A percentile compares a stretch with the other conserved stretches of the same genome.
phyloP scores from a whole-genome alignment of 2,113 vertebrate genomes.

The Ibidorhyncha struthersii region DNA sequence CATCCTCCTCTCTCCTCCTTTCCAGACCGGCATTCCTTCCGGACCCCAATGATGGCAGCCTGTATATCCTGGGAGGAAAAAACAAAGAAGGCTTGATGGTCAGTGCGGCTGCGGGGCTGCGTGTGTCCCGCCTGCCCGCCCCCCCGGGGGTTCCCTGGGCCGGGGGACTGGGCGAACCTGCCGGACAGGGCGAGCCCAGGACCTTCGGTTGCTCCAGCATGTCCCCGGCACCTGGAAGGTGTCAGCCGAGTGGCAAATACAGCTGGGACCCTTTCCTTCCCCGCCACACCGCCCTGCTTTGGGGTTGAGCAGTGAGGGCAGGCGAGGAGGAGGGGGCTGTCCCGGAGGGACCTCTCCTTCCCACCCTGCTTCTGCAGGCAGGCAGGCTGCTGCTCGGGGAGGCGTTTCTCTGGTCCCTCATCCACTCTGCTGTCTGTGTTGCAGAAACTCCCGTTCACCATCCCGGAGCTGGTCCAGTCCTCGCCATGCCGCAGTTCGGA shows the following conservation, averaged over 20 bases:
- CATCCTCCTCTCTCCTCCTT: neutral
- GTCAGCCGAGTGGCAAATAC: neutral
- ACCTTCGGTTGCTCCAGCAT: neutral
- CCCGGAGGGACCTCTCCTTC: neutral
- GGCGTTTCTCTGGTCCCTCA: rapidly evolving
- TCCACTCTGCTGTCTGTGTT: neutral
- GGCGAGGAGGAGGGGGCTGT: neutral
- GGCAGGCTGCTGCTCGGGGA: neutral
- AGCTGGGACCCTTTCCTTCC: neutral
- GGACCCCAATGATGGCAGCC: slow-evolving; percentile 93
- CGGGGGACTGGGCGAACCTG: neutral
- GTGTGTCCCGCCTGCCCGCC: rapidly evolving
- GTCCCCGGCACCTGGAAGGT: neutral
- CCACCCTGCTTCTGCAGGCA: neutral
- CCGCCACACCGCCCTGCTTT: rapidly evolving
- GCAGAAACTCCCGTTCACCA: slow-evolving; percentile 97
- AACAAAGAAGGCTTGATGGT: slow-evolving; percentile 96
- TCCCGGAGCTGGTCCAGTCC: slow-evolving; percentile 94
- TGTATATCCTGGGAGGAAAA: slow-evolving; percentile 90
- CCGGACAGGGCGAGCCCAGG: rapidly evolving
- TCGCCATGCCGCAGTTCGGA: slow-evolving; percentile 95
- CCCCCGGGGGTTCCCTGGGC: neutral
- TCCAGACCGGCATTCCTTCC: slow-evolving; percentile 91
- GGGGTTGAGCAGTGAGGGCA: neutral
- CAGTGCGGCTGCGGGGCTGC: neutral